Percentiles rank a stretch among this genome's conserved stretches.
Evolutionary conservation across 2,888 invertebrate genomes (phyloP).

Genomic region (Parnassius mnemosyne): DNA sequence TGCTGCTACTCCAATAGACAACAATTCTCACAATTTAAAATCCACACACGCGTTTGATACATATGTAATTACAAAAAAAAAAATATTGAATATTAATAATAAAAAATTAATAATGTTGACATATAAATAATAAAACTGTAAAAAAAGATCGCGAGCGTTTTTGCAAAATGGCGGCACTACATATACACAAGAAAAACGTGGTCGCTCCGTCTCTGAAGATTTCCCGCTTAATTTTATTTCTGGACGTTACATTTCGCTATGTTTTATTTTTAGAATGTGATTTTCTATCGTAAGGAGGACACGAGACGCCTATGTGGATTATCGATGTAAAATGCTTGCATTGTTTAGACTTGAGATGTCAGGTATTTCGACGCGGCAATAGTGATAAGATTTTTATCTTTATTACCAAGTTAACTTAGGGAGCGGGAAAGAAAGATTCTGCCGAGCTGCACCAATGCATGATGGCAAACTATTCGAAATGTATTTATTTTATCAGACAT

Average conservation of each 20-base stretch:
- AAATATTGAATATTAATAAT: neutral
- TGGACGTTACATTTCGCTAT: constrained; percentile 60
- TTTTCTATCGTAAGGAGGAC: constrained; percentile 45
- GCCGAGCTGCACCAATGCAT: too few relatives aligned
- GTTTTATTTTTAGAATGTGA: constrained; percentile 47
- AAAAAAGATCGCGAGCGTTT: constrained; percentile 38
- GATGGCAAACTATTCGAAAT: too few relatives aligned
- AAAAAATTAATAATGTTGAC: too few relatives aligned
- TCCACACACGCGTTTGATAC: neutral
- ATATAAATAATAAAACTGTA: neutral
- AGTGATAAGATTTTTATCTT: too few relatives aligned
- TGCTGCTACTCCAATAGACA: too few relatives aligned
- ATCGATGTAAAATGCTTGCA: constrained; percentile 19
- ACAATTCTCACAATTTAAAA: neutral
- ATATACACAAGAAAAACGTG: constrained; percentile 46
- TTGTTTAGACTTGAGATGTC: neutral
- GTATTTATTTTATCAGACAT: too few relatives aligned
- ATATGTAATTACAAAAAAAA: neutral
- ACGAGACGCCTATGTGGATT: constrained; percentile 30
- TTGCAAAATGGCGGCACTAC: constrained; percentile 44
- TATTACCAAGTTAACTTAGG: too few relatives aligned
- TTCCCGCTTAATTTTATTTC: constrained; percentile 60
- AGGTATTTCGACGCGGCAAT: neutral
- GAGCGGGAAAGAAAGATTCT: too few relatives aligned
- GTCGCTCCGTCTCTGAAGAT: constrained; percentile 36